Base-by-base conservation (phyloP, 2,888 invertebrate species). In the Cotesia congregata region DNA sequence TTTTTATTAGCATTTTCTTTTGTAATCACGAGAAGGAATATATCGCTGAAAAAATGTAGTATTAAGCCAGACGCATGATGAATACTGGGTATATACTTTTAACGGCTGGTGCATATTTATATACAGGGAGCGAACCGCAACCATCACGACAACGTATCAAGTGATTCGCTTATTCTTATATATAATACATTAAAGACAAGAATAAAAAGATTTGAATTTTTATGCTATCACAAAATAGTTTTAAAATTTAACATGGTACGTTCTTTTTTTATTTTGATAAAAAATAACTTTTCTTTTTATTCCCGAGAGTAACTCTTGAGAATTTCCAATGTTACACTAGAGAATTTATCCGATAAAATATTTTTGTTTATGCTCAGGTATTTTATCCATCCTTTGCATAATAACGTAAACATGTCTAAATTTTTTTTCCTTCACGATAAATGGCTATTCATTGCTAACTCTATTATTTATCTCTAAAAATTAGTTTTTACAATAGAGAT, bases 251-350 rank as follows among this genome's bases (percentile, higher is more conserved):
- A 50, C 50, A 50, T 50, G 12, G 12, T n/a, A n/a, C n/a, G n/a
- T 12, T 50, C 12, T 50, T 50, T 12, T 50, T 50, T 50, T 50
- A 50, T 50, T 50, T 50, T 50, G 50, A 12, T 50, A 12, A 7
- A 50, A 50, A 50, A 50, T 50, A 50, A 50, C 50, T 50, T 50
- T 50, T 50, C 50, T 12, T 50, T 50, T 12, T 50, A 50, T 50
- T 50, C 50, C 50, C 50, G 50, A 50, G 50, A 50, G 50, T 50
- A 50, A 50, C 50, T 50, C 50, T 50, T 50, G 50, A 50, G 50
- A 50, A 50, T 50, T 50, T 50, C 50, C 50, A 50, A 50, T 50
- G 50, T 50, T 50, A 50, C 50, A 50, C 50, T 50, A 12, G 50
- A 50, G 50, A 50, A 50, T 50, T 50, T 50, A 50, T 50, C 50